Base-by-base conservation (phyloP, 2,113 vertebrate genomes). In the Melanostigma gelatinosum region DNA sequence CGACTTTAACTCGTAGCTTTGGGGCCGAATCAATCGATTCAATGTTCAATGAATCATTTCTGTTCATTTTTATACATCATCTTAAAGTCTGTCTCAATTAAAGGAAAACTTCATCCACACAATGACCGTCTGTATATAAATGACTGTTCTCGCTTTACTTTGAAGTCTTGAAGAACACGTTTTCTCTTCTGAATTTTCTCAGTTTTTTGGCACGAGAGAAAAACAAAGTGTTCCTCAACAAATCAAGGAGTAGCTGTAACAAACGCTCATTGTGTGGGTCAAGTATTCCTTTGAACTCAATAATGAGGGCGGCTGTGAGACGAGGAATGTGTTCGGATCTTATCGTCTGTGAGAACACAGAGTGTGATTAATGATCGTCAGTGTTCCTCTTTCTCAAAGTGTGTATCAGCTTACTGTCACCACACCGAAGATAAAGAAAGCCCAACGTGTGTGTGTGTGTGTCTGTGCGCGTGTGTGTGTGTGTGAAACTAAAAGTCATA, bases 321-420 rank as follows among this genome's bases (percentile, higher is more conserved):
- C 8, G 50, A 82, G 57, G 67, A 82, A 86, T 74, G 78, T 63
- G 38, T 67, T 73, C 36, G 20, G 50, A 82, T 61, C 22, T 52
- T 42, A 74, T 64, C 72, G 34, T 34, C 34, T 6, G 22, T 18
- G 2, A 55, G 32, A 46, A 54, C 64, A 61, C 3, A 22, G 7
- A 18, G 5, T 24, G 67, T 6, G n/a, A n/a, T 18, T 8, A 8
- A 9, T 2, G 24, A 58, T 29, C 8, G 3, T 11, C 27, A 22
- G 16, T 10, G 32, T 38, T 70, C 22, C 22, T 1, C 20, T 40
- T 36, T 40, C 8, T 55, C 1, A 18, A 57, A 27, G 50, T 22
- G 42, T 8, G 10, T 6, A 10, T 27, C 27, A 44, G 68, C 24
- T 70, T 6, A n/a, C 68, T 1, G 70, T 13, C 8, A 12, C 20